phyloP scores from a whole-genome alignment of 1,140 invertebrate species.

The Aphelinus certus region DNA sequence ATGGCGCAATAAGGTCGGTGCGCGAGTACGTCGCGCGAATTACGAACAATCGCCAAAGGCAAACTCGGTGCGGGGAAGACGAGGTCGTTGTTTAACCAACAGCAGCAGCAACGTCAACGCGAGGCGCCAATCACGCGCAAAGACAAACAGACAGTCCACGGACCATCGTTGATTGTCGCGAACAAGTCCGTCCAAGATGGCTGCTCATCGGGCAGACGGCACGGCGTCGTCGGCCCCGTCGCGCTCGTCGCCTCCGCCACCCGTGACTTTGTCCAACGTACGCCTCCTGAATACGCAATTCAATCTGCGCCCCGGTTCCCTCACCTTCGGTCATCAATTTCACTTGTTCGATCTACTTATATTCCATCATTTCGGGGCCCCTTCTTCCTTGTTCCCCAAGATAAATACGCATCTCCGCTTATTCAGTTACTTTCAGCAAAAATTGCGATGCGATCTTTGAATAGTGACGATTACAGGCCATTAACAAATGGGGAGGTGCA shows the following conservation, averaged over 20 bases:
- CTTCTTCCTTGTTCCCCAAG: not conserved
- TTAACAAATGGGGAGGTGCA: too few species aligned
- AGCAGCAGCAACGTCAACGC: slow-evolving; percentile 29
- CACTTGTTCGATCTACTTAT: too few species aligned
- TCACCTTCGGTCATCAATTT: not conserved
- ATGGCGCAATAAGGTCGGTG: too few species aligned
- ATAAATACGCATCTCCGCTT: not conserved
- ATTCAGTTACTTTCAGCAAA: too few species aligned
- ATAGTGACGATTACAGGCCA: too few species aligned
- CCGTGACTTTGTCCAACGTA: slow-evolving; percentile 39
- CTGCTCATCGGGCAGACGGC: not conserved
- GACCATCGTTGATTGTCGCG: slow-evolving; percentile 58
- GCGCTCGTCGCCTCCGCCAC: slow-evolving; percentile 42
- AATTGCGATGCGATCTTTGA: too few species aligned
- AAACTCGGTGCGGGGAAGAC: slow-evolving; percentile 1
- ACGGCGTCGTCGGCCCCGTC: slow-evolving; percentile 46
- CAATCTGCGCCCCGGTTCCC: slow-evolving; percentile 22
- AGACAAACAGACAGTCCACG: slow-evolving; percentile 57
- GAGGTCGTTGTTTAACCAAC: slow-evolving; percentile 23
- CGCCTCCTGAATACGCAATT: slow-evolving; percentile 52
- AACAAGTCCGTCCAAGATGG: slow-evolving; percentile 31
- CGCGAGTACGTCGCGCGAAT: slow-evolving; percentile 4
- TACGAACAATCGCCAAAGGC: slow-evolving; percentile 36
- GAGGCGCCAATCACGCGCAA: slow-evolving; percentile 62
- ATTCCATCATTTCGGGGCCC: too few species aligned